Percentiles rank a stretch among this genome's conserved stretches.
These are phyloP conservation scores for Theonella swinhoei DNA, from an alignment of 37 sponge, comb jelly and placozoan genomes.

Conservation along the genomic window DNA sequence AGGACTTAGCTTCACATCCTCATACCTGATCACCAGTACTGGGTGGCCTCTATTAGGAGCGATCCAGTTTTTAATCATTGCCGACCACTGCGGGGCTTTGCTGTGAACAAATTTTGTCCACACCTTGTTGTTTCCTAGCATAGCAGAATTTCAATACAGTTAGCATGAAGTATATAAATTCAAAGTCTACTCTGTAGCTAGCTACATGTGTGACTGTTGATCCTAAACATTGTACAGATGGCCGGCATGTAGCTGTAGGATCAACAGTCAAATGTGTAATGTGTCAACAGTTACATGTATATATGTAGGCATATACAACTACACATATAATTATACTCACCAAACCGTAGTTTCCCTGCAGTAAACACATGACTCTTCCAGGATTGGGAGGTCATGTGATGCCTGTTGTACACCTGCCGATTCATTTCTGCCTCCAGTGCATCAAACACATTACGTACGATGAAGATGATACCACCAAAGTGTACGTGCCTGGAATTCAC, in stretches of 20 bases:
- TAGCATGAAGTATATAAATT: too few species aligned
- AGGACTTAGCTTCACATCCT: conserved; percentile 24
- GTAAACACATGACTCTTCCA: background rate
- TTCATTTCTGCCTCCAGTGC: conserved; percentile 42
- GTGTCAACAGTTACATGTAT: too few species aligned
- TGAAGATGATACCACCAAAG: conserved; percentile 21
- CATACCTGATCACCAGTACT: conserved; percentile 42
- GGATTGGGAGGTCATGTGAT: background rate
- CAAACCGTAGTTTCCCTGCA: conserved; percentile 6
- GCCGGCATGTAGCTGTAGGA: too few species aligned
- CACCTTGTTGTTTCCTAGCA: conserved; percentile 11
- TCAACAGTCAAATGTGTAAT: too few species aligned
- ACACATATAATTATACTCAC: conserved; percentile 13
- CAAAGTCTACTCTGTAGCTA: too few species aligned
- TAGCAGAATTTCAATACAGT: too few species aligned
- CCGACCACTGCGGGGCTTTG: conserved; percentile 8
- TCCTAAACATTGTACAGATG: too few species aligned
- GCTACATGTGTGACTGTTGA: too few species aligned
- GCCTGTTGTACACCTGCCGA: conserved; percentile 6
- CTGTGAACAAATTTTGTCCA: conserved; percentile 8
- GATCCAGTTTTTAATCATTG: conserved; percentile 15
- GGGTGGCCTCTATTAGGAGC: conserved; percentile 2
- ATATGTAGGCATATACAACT: too few species aligned
- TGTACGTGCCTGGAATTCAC: background rate
- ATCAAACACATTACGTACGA: conserved; percentile 39